Evolutionary conservation across 2,888 invertebrate genomes (phyloP).

Genomic region (Andrena hattorfiana): DNA sequence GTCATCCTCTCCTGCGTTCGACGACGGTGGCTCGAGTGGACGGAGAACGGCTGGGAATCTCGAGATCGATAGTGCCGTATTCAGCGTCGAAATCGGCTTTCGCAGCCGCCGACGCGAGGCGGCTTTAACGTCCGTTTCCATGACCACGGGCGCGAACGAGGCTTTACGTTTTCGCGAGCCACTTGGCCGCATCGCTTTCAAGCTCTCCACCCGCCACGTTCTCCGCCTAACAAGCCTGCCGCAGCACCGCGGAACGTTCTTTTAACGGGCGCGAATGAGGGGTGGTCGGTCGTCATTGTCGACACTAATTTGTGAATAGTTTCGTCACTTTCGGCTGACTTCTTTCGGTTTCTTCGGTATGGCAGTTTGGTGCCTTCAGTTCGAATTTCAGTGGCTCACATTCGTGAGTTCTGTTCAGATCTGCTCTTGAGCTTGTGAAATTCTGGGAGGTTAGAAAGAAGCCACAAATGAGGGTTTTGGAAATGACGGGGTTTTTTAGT

Average conservation of each 20-base stretch:
- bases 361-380: too few relatives aligned
- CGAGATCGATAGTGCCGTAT: conserved; percentile 54
- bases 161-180: conserved; percentile 18
- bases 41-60: conserved; percentile 40
- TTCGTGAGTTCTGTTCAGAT: too few relatives aligned
- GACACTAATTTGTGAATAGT: conserved; percentile 4
- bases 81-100: conserved; percentile 55
- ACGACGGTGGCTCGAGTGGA: conserved; percentile 43
- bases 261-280: conserved; percentile 5
- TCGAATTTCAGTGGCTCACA: too few relatives aligned
- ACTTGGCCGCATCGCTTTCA: conserved; percentile 15
- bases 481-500: too few relatives aligned
- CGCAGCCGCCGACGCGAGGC: conserved; percentile 17
- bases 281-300: conserved; percentile 3
- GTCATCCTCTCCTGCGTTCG: conserved; percentile 29
- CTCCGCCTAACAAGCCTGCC: neutral
- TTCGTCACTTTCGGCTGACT: neutral
- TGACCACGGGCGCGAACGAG: conserved; percentile 34
- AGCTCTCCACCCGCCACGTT: neutral
- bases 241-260: conserved; percentile 3
- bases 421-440: too few relatives aligned
- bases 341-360: neutral
- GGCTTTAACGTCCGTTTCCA: conserved; percentile 36
- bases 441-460: too few relatives aligned
- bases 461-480: too few relatives aligned